Conservation (phyloP, 1,140 invertebrate genomes). For the Hypothenemus hampei region DNA sequence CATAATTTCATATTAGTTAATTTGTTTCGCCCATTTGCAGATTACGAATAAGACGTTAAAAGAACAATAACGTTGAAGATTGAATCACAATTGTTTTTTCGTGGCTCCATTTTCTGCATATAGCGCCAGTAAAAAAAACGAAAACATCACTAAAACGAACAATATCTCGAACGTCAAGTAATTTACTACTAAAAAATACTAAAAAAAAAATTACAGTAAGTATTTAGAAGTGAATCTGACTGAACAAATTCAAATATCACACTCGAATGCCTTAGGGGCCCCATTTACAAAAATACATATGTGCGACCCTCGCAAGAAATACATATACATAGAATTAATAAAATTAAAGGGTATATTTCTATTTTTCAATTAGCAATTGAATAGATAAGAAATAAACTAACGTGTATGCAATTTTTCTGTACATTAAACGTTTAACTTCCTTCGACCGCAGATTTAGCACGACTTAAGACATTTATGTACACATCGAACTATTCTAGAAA, state of each 20-base stretch:
- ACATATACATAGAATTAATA: constrained; percentile 32
- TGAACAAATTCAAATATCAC: constrained; percentile 45
- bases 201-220: constrained; percentile 25
- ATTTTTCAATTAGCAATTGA: neutral
- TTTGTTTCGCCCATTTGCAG: constrained; percentile 6
- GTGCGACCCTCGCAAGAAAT: constrained; percentile 37
- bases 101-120: too few species aligned
- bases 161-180: constrained; percentile 3
- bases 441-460: neutral
- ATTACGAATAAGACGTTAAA: too few species aligned
- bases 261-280: constrained; percentile 39
- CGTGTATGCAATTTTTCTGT: constrained; percentile 27
- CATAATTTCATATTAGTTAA: constrained; percentile 13
- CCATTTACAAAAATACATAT: constrained; percentile 47
- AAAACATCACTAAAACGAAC: neutral
- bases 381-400: neutral
- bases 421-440: constrained; percentile 30
- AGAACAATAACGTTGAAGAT: neutral
- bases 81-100: too few species aligned
- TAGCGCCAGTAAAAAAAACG: neutral
- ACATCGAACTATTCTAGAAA: constrained; percentile 37
- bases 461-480: constrained; percentile 31
- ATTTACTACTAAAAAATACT: constrained; percentile 22
- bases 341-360: too few species aligned
- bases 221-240: constrained; percentile 26